These are phyloP conservation scores for Ladona fulva DNA, from an alignment of 1,140 invertebrate genomes.

Conservation along the genomic window DNA sequence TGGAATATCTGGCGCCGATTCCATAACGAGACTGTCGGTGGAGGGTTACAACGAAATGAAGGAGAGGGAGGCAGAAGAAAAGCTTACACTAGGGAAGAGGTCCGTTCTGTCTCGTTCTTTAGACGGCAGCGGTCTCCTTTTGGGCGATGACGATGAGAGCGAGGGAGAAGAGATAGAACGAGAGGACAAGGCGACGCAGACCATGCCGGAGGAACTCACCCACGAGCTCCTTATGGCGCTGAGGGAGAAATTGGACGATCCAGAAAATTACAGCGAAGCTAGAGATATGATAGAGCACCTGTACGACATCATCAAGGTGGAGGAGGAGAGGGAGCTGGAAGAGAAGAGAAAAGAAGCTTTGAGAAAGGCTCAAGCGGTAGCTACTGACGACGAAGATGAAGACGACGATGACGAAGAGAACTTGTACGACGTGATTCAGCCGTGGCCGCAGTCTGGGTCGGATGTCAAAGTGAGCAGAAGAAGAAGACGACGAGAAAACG, in stretches of 20 bases:
- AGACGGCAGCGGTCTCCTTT: not conserved
- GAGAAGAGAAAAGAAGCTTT: not conserved
- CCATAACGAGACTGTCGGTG: conserved; percentile 50
- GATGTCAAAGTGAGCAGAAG: conserved; percentile 31
- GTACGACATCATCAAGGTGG: conserved; percentile 66
- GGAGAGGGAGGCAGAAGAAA: conserved; percentile 27
- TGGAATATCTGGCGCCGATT: conserved; percentile 37
- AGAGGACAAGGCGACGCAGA: conserved; percentile 36
- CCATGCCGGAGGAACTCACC: conserved; percentile 25
- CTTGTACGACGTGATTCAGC: conserved; percentile 27
- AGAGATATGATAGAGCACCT: conserved; percentile 67
- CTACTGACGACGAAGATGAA: not conserved
- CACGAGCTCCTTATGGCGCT: conserved; percentile 60
- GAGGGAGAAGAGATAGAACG: conserved; percentile 28
- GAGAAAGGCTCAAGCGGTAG: not conserved
- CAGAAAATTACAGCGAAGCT: conserved; percentile 60
- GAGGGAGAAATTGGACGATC: conserved; percentile 57
- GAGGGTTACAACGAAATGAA: conserved; percentile 54
- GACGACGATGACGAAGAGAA: conserved; percentile 24
- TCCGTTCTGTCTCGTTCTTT: not conserved
- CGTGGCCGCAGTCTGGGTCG: conserved; percentile 30
- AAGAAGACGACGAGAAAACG: conserved; percentile 35
- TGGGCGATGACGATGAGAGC: not conserved
- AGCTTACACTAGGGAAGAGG: not conserved
- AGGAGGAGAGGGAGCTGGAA: conserved; percentile 36